Evolutionary conservation across 2,888 invertebrate species (phyloP).

Genomic region (Zaprionus bogoriensis): DNA sequence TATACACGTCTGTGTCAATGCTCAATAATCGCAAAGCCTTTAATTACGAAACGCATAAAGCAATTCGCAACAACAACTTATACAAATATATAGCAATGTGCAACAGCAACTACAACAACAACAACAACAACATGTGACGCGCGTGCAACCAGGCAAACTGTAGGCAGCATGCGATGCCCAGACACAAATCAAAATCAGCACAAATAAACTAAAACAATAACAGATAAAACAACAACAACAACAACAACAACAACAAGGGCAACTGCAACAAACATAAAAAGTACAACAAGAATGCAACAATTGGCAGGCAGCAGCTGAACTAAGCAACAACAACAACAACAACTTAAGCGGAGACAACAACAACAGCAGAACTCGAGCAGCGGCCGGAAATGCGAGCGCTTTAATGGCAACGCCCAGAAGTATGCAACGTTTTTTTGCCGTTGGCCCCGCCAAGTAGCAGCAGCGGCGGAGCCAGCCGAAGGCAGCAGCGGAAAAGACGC

Average conservation of each 20-base stretch:
- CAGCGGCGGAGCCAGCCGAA: too few species aligned
- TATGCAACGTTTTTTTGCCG: conserved; percentile 51
- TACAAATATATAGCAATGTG: background rate
- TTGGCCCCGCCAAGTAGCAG: too few species aligned
- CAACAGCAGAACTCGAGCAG: background rate
- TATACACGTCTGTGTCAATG: conserved; percentile 9
- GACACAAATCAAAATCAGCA: conserved; percentile 28
- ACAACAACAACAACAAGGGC: conserved; percentile 18
- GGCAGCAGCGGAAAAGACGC: too few species aligned
- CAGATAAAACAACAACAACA: conserved; percentile 25
- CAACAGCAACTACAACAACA: conserved; percentile 8
- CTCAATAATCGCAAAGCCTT: conserved; percentile 24
- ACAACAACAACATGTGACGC: conserved; percentile 2
- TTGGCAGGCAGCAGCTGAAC: conserved; percentile 36
- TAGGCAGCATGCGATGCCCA: conserved; percentile 27
- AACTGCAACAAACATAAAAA: conserved; percentile 19
- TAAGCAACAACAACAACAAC: conserved; percentile 11
- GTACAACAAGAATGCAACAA: conserved; percentile 37
- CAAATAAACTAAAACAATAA: conserved; percentile 14
- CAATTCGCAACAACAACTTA: conserved; percentile 12
- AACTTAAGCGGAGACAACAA: background rate
- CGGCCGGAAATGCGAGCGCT: conserved; percentile 6
- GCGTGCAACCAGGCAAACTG: conserved; percentile 18
- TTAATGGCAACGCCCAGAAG: conserved; percentile 59
- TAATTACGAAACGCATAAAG: conserved; percentile 51